Evolutionary conservation across 2,888 invertebrate species (phyloP).

Genomic region (Toxonevra muliebris): DNA sequence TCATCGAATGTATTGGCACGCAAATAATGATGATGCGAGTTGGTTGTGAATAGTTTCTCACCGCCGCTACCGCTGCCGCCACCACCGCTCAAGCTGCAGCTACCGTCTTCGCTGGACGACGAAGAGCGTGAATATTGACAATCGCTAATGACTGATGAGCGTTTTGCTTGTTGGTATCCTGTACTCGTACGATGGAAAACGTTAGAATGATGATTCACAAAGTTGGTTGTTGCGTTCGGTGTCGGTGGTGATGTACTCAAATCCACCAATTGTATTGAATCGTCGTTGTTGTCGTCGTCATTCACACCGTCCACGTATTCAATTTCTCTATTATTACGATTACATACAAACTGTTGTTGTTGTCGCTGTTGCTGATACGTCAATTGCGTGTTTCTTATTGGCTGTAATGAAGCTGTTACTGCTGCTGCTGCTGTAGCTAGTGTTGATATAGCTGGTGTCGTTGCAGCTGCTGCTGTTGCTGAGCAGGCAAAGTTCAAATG

Average conservation of each 20-base stretch:
- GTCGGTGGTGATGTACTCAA: constrained; percentile 44
- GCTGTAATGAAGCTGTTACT: constrained; percentile 17
- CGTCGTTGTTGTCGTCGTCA: constrained; percentile 29
- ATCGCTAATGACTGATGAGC: constrained; percentile 31
- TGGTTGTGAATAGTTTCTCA: constrained; percentile 12
- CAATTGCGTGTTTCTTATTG: constrained; percentile 21
- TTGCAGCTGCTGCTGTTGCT: constrained; percentile 32
- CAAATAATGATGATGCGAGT: constrained; percentile 9
- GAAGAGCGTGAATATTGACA: constrained; percentile 32
- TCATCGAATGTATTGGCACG: constrained; percentile 54
- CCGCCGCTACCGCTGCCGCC: constrained; percentile 15
- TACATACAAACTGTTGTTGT: background rate
- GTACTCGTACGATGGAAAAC: constrained; percentile 21
- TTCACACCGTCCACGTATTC: background rate
- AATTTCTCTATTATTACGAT: no score
- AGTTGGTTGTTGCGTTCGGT: no score
- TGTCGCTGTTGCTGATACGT: constrained; percentile 22
- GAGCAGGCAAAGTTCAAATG: constrained; percentile 53
- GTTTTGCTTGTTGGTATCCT: constrained; percentile 30
- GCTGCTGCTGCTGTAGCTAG: constrained; percentile 24
- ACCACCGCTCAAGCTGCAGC: constrained; percentile 33
- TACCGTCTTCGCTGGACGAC: constrained; percentile 52
- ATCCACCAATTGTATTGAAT: constrained; percentile 48
- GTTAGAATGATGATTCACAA: constrained; percentile 10
- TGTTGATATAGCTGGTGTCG: constrained; percentile 41